phyloP scores from a whole-genome alignment of 1,140 invertebrate species.

The Diachasmimorpha longicaudata region DNA sequence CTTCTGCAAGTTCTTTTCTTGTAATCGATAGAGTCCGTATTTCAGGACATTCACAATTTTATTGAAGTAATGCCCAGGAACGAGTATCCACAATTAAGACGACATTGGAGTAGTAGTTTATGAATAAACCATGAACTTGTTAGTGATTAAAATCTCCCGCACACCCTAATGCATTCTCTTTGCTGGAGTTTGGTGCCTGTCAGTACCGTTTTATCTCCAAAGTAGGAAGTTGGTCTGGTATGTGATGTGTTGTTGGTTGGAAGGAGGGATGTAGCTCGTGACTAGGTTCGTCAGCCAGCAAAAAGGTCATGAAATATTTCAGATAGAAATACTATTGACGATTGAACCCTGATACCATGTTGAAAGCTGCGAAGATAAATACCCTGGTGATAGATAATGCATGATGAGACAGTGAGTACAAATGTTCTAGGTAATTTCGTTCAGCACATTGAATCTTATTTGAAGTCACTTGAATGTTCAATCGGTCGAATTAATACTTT shows the following conservation, averaged over 20 bases:
- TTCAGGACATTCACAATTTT: too few relatives aligned
- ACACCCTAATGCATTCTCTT: neutral
- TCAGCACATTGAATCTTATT: neutral
- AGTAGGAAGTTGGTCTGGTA: neutral
- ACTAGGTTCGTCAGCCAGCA: neutral
- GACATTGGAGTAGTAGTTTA: neutral
- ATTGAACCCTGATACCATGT: too few relatives aligned
- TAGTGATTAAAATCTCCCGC: neutral
- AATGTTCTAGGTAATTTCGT: neutral
- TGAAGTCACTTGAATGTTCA: neutral
- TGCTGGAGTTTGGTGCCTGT: neutral
- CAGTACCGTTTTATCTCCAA: neutral
- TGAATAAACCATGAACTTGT: neutral
- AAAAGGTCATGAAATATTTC: neutral
- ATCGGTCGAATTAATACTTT: neutral
- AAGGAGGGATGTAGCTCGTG: neutral
- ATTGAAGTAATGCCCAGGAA: too few relatives aligned
- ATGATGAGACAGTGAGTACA: neutral
- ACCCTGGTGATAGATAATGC: too few relatives aligned
- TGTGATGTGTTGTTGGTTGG: neutral
- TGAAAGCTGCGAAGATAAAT: too few relatives aligned
- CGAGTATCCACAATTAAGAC: neutral
- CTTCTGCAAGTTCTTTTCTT: too few relatives aligned
- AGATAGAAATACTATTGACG: too few relatives aligned
- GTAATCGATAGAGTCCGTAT: too few relatives aligned